phyloP scores from a whole-genome alignment of 2,113 vertebrate genomes.

The Silurus glanis region DNA sequence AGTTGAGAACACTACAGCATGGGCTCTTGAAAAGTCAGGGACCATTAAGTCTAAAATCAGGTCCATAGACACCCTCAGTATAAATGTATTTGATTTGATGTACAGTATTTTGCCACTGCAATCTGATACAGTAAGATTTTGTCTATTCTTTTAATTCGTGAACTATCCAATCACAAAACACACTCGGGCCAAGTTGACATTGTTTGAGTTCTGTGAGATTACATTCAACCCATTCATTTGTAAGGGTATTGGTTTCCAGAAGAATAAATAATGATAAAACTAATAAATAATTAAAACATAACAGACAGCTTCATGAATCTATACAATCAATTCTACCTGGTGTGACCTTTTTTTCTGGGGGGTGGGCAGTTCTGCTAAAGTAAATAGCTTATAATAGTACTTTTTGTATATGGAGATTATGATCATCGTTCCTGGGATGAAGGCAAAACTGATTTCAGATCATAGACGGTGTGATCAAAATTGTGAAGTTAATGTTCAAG shows the following conservation, averaged over 20 bases:
- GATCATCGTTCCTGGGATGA: no score
- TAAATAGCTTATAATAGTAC: background rate
- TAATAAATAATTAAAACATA: background rate
- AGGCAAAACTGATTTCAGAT: background rate
- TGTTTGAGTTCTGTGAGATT: background rate
- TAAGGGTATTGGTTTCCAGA: background rate
- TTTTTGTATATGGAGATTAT: background rate
- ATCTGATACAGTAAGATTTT: background rate
- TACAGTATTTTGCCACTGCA: background rate
- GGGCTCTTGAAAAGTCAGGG: background rate
- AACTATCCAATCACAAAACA: background rate
- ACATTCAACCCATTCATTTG: background rate
- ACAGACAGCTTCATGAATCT: background rate
- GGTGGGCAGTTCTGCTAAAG: background rate
- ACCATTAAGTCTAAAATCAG: background rate
- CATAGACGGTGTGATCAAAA: background rate
- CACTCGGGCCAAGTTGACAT: background rate
- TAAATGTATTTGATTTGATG: background rate
- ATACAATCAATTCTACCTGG: background rate
- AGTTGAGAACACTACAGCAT: background rate
- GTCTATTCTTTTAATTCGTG: background rate
- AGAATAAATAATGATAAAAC: background rate
- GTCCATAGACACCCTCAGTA: background rate
- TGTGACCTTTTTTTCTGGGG: background rate
- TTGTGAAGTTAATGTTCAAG: background rate